Conservation (phyloP, 2,113 vertebrate genomes). For the Toxotes jaculatrix region DNA sequence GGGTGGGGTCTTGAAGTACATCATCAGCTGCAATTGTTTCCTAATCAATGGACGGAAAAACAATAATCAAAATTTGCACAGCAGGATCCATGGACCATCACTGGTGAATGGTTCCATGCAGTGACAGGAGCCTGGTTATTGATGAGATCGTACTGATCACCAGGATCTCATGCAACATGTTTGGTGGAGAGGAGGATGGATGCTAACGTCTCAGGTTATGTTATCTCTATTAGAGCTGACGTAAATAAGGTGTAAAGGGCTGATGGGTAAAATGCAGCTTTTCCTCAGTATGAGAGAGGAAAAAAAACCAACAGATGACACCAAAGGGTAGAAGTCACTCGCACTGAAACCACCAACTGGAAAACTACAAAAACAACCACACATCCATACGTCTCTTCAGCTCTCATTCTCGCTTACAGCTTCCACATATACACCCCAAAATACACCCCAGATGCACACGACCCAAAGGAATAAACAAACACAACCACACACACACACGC, state of each 20-base stretch:
- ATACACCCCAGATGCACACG: constrained; percentile 13
- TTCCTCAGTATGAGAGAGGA: not conserved
- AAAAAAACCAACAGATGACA: constrained; percentile 44
- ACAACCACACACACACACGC: not conserved
- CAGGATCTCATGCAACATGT: constrained; percentile 55
- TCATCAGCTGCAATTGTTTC: constrained; percentile 77
- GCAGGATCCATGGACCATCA: constrained; percentile 16
- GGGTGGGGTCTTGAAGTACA: constrained; percentile 76
- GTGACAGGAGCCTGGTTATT: constrained; percentile 2
- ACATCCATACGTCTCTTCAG: constrained; percentile 4
- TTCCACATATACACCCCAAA: constrained; percentile 17
- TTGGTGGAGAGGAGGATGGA: constrained; percentile 24
- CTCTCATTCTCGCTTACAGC: not conserved
- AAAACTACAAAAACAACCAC: constrained; percentile 20
- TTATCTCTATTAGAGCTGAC: constrained; percentile 17
- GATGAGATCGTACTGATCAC: constrained; percentile 21
- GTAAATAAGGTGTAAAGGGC: not conserved
- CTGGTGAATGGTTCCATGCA: constrained; percentile 43
- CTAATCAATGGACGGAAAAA: constrained; percentile 57
- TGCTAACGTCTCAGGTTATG: constrained; percentile 10
- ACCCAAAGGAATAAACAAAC: constrained; percentile 28
- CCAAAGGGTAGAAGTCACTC: constrained; percentile 36
- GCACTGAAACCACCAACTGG: constrained; percentile 36
- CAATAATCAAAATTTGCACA: constrained; percentile 17
- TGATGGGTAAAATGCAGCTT: constrained; percentile 34